Percentiles rank a stretch among this genome's conserved stretches.
These are phyloP conservation scores for Clavelina lepadiformis DNA, from an alignment of 23 tunicate species.

Conservation along the genomic window DNA sequence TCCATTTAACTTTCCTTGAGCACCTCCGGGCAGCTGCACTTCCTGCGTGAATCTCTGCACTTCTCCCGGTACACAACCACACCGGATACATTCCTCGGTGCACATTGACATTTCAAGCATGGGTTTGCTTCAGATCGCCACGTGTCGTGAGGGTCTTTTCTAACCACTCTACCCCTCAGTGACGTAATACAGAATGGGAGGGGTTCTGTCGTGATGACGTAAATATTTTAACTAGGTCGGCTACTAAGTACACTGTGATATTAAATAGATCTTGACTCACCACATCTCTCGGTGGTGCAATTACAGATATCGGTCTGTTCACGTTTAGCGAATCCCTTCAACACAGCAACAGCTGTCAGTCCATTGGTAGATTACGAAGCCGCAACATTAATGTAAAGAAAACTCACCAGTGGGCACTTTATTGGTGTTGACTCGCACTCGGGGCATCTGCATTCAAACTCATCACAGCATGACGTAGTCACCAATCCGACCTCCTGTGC, in stretches of 20 bases:
- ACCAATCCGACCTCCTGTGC: conserved; percentile 11
- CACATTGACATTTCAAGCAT: conserved; percentile 4
- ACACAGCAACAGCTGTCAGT: neutral
- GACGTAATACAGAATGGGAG: neutral
- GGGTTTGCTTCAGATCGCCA: neutral
- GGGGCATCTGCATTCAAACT: conserved; percentile 31
- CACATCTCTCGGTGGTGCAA: conserved; percentile 39
- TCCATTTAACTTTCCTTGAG: no score
- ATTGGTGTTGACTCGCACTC: conserved; percentile 8
- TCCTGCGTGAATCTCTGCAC: no score
- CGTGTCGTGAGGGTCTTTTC: neutral
- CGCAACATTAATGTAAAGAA: neutral
- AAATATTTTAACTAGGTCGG: no score
- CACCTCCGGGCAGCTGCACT: no score
- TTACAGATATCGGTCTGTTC: conserved; percentile 31
- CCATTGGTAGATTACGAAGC: neutral
- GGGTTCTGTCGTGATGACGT: no score
- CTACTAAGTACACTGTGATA: neutral
- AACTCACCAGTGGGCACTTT: conserved; percentile 28
- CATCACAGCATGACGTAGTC: conserved; percentile 45
- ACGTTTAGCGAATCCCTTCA: conserved; percentile 26
- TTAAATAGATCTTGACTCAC: conserved; percentile 19
- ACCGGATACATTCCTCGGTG: neutral
- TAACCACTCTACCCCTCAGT: neutral
- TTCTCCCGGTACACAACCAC: neutral